Evolutionary conservation across 2,797 vertebrate genomes (phyloP).

Genomic region (Siniperca obscura): DNA sequence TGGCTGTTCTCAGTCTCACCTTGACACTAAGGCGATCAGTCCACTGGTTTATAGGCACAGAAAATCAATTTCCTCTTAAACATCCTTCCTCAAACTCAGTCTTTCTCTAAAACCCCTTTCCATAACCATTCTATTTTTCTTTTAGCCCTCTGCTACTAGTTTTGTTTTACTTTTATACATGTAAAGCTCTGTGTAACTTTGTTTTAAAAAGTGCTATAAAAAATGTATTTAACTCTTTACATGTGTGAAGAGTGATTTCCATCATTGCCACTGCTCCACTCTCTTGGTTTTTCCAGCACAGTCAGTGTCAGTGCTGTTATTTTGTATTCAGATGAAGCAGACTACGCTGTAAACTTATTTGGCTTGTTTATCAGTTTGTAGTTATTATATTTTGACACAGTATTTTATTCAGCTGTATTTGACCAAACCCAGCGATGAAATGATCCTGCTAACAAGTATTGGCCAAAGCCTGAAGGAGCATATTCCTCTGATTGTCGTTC

Average conservation of each 20-base stretch:
- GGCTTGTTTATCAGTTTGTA: background rate
- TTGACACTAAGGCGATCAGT: too few relatives aligned
- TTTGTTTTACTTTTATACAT: background rate
- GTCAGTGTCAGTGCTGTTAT: background rate
- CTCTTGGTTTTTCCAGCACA: too few relatives aligned
- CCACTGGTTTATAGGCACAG: background rate
- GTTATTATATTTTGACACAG: background rate
- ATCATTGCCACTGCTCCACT: background rate
- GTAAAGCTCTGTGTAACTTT: background rate
- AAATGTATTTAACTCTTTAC: too few relatives aligned
- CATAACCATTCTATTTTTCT: background rate
- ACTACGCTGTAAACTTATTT: background rate
- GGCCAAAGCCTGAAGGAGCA: too few relatives aligned
- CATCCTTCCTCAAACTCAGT: too few relatives aligned
- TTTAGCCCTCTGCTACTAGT: background rate
- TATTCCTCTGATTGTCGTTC: too few relatives aligned
- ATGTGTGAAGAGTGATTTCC: slow-evolving; percentile 14
- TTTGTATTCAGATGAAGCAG: slow-evolving; percentile 1
- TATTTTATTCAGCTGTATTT: background rate
- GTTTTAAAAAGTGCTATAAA: slow-evolving; percentile 2
- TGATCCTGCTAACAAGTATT: too few relatives aligned
- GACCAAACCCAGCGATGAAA: background rate
- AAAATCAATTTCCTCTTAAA: background rate
- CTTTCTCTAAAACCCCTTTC: background rate
- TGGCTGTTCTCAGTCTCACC: too few relatives aligned